A percentile compares a stretch with the other conserved stretches of the same genome.
Conservation (phyloP, 2,797 vertebrate species). For the Coregonus suidteri region DNA sequence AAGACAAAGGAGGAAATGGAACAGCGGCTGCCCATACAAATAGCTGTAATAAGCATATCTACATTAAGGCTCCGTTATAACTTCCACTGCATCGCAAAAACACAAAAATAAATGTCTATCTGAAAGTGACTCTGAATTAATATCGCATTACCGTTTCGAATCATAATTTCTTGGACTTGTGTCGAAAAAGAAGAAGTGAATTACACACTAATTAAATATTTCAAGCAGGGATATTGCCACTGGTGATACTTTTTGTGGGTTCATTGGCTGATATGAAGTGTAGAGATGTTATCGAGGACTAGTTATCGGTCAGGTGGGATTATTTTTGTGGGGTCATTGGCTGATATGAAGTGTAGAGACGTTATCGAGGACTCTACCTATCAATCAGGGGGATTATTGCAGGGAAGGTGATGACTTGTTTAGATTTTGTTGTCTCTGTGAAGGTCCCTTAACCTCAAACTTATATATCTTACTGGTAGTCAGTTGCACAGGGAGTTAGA, state of each 20-base stretch:
- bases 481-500: not conserved
- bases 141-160: slow-evolving; percentile 76
- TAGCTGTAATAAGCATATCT: slow-evolving; percentile 77
- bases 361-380: not conserved
- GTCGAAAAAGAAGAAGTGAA: slow-evolving; percentile 72
- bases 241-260: slow-evolving; percentile 69
- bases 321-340: slow-evolving; percentile 66
- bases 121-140: slow-evolving; percentile 75
- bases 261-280: slow-evolving; percentile 45
- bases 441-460: not conserved
- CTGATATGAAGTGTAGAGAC: slow-evolving; percentile 29
- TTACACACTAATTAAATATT: slow-evolving; percentile 78
- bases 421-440: not conserved
- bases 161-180: slow-evolving; percentile 77
- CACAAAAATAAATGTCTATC: slow-evolving; percentile 68
- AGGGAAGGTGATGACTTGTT: not conserved
- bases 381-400: slow-evolving; percentile 5
- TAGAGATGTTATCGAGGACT: not conserved
- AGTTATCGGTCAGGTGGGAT: no score
- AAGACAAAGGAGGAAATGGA: slow-evolving; percentile 72
- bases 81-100: slow-evolving; percentile 59
- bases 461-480: not conserved
- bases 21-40: slow-evolving; percentile 70
- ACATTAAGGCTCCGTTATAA: slow-evolving; percentile 74
- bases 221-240: slow-evolving; percentile 63